Evolutionary conservation across 2,888 invertebrate species (phyloP).

Genomic region (Lasioglossum lativentre): DNA sequence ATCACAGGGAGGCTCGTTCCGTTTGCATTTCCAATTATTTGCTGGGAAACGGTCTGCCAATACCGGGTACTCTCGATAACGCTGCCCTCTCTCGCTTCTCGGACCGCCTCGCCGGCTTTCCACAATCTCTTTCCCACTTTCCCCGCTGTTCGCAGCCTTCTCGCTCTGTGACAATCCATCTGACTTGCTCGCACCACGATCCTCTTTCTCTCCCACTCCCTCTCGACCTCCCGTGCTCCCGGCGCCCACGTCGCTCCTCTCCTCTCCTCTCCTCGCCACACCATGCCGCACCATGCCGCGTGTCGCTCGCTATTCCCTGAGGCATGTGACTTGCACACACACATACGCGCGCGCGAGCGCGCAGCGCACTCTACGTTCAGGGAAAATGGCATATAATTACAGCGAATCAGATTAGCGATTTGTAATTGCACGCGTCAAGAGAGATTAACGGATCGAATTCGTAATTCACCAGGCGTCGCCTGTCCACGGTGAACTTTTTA

Average conservation of each 20-base stretch:
- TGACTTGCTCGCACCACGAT: slow-evolving; percentile 25
- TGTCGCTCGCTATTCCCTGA: slow-evolving; percentile 29
- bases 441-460: slow-evolving; percentile 15
- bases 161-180: slow-evolving; percentile 27
- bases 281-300: slow-evolving; percentile 11
- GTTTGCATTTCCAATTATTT: slow-evolving; percentile 85
- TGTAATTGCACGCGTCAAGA: slow-evolving; percentile 25
- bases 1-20: slow-evolving; percentile 82
- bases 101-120: slow-evolving; percentile 40
- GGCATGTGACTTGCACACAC: slow-evolving; percentile 23
- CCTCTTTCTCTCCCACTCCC: slow-evolving; percentile 14
- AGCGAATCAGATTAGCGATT: slow-evolving; percentile 41
- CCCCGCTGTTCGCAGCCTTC: slow-evolving; percentile 7
- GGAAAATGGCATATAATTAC: slow-evolving; percentile 58
- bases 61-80: slow-evolving; percentile 81
- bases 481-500: slow-evolving; percentile 17
- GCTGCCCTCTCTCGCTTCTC: slow-evolving; percentile 56
- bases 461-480: slow-evolving; percentile 24
- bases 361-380: not conserved
- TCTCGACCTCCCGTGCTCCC: not conserved
- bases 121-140: slow-evolving; percentile 36
- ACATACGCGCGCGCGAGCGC: not conserved
- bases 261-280: not conserved
- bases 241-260: not conserved
- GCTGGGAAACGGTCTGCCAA: slow-evolving; percentile 84